A percentile compares a stretch with the other conserved stretches of the same genome.
phyloP scores from a whole-genome alignment of 2,888 invertebrate species.

The Chrysopilus asiliformis region DNA sequence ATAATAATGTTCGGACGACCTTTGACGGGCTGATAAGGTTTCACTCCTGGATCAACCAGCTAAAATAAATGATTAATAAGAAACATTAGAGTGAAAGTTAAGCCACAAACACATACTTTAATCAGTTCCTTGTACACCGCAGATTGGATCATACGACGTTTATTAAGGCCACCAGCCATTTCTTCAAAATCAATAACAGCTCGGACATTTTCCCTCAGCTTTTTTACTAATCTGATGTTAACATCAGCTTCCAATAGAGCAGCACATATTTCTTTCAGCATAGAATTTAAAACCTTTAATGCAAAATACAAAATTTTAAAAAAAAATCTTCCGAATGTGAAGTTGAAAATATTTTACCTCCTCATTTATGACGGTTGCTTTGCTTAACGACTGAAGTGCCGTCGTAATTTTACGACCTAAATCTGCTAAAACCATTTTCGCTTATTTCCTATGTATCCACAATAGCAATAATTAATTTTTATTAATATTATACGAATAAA shows the following conservation, averaged over 20 bases:
- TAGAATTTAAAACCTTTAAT: slow-evolving; percentile 83
- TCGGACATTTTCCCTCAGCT: slow-evolving; percentile 92
- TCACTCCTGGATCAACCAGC: slow-evolving; percentile 95
- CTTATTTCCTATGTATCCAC: not conserved
- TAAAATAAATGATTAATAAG: too few species aligned
- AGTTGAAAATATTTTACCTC: slow-evolving; percentile 54
- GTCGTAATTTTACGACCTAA: slow-evolving; percentile 98
- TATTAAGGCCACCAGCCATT: slow-evolving; percentile 97
- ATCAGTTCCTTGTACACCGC: slow-evolving; percentile 97
- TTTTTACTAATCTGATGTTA: slow-evolving; percentile 89
- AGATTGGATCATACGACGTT: slow-evolving; percentile 95
- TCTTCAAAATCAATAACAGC: slow-evolving; percentile 98
- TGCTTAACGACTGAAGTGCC: slow-evolving; percentile 92
- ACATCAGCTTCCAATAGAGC: slow-evolving; percentile 96
- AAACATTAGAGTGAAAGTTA: too few species aligned
- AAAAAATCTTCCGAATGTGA: slow-evolving; percentile 19
- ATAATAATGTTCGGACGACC: slow-evolving; percentile 93
- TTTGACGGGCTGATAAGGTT: slow-evolving; percentile 91
- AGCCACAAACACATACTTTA: slow-evolving; percentile 48
- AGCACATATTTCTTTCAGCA: slow-evolving; percentile 97
- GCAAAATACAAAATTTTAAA: slow-evolving; percentile 5
- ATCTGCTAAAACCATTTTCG: slow-evolving; percentile 97
- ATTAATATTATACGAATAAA: too few species aligned
- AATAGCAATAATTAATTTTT: not conserved
- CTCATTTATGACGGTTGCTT: slow-evolving; percentile 96